phyloP scores from a whole-genome alignment of 2,113 vertebrate genomes.

The Psammodynastes pulverulentus region DNA sequence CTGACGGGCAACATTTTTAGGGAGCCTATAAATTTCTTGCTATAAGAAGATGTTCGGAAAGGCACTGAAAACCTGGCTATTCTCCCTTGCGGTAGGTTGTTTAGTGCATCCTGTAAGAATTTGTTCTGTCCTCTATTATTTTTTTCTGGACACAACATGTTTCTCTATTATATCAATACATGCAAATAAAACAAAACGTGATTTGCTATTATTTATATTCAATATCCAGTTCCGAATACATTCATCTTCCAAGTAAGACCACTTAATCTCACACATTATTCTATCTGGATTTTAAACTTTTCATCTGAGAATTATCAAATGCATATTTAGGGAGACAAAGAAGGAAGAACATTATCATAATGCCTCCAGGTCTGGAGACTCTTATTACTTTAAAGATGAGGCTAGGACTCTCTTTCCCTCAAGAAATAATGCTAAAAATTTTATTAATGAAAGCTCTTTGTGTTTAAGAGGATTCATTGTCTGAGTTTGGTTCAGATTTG shows the following conservation, averaged over 20 bases:
- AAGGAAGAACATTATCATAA: neutral
- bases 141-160: neutral
- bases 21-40: neutral
- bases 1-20: neutral
- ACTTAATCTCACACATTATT: neutral
- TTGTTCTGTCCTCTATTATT: neutral
- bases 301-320: neutral
- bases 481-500: neutral
- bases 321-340: neutral
- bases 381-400: neutral
- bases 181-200: neutral
- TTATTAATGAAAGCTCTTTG: neutral
- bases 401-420: neutral
- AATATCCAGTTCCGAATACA: neutral
- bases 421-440: neutral
- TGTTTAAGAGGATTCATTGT: neutral
- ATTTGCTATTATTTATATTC: neutral
- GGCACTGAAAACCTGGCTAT: neutral
- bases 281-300: neutral
- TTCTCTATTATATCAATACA: neutral
- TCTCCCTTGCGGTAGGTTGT: neutral
- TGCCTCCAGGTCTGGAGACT: neutral
- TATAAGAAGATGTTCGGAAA: neutral
- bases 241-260: neutral
- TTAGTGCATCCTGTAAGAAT: neutral